Evolutionary conservation across 2,797 vertebrate genomes (phyloP).

Genomic region (Rallus crepitans): DNA sequence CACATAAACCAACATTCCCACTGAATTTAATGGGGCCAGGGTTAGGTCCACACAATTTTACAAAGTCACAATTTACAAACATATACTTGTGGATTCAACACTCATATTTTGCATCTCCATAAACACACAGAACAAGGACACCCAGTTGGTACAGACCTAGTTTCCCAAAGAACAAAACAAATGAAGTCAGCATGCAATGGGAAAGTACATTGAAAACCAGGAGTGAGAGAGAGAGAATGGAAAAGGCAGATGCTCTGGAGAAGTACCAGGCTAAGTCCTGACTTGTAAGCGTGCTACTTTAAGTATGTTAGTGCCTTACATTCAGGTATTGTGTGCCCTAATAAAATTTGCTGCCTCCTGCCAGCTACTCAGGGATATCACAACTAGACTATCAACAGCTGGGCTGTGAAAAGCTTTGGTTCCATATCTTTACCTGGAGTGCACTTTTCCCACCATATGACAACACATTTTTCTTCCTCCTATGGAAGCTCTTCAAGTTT

Average conservation of each 20-base stretch:
- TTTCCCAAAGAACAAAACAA: not conserved
- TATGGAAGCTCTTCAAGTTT: accelerated
- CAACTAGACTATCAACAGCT: not conserved
- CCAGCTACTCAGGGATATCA: not conserved
- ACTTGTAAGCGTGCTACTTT: not conserved
- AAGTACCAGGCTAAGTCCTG: not conserved
- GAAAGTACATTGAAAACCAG: not conserved
- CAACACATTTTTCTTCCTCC: not conserved
- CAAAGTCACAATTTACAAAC: not conserved
- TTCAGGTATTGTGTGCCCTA: not conserved
- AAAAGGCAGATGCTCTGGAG: not conserved
- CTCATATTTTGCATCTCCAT: not conserved
- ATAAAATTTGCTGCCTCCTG: not conserved
- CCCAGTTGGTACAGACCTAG: not conserved
- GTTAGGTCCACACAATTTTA: not conserved
- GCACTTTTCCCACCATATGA: not conserved
- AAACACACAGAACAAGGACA: not conserved
- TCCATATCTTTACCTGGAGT: not conserved
- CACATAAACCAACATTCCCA: not conserved
- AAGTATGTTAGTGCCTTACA: not conserved
- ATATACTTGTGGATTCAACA: accelerated
- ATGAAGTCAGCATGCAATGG: not conserved
- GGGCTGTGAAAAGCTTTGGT: not conserved
- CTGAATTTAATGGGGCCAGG: not conserved
- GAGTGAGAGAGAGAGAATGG: not conserved